These are phyloP conservation scores for Arvicanthis niloticus DNA, from an alignment of 2,113 vertebrate genomes.

Conservation along the genomic window DNA sequence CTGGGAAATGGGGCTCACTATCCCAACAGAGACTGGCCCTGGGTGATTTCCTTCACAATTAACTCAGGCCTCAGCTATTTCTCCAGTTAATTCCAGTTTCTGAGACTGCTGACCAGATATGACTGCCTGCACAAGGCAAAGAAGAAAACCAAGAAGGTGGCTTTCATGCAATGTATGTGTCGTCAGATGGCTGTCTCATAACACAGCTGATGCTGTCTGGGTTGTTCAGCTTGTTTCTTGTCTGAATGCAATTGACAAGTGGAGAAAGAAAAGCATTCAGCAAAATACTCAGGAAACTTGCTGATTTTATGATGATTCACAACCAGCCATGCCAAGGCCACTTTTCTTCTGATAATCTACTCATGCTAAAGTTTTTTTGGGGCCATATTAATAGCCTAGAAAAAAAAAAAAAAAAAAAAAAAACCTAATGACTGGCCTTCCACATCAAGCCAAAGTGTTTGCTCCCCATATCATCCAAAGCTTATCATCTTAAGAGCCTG, in stretches of 20 bases:
- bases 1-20: slow-evolving; percentile 13
- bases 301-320: slow-evolving; percentile 81
- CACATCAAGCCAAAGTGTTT: slow-evolving; percentile 84
- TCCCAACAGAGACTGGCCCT: background rate
- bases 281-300: slow-evolving; percentile 86
- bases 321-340: slow-evolving; percentile 83
- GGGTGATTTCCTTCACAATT: slow-evolving; percentile 29
- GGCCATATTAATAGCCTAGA: slow-evolving; percentile 77
- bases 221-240: slow-evolving; percentile 6
- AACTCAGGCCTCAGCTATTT: slow-evolving; percentile 39
- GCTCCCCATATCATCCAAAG: slow-evolving; percentile 77
- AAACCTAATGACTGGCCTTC: slow-evolving; percentile 77
- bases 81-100: slow-evolving; percentile 65
- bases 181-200: slow-evolving; percentile 34
- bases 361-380: slow-evolving; percentile 79
- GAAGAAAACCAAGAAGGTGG: background rate
- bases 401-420: slow-evolving; percentile 75
- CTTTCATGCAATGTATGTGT: background rate
- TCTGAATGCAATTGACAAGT: slow-evolving; percentile 64
- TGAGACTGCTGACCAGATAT: slow-evolving; percentile 31
- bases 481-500: slow-evolving; percentile 65
- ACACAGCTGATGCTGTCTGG: slow-evolving; percentile 39
- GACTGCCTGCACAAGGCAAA: slow-evolving; percentile 16
- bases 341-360: slow-evolving; percentile 79
- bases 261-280: slow-evolving; percentile 71